These are phyloP conservation scores for Montifringilla adamsi DNA, from an alignment of 2,113 vertebrate species.

Conservation along the genomic window DNA sequence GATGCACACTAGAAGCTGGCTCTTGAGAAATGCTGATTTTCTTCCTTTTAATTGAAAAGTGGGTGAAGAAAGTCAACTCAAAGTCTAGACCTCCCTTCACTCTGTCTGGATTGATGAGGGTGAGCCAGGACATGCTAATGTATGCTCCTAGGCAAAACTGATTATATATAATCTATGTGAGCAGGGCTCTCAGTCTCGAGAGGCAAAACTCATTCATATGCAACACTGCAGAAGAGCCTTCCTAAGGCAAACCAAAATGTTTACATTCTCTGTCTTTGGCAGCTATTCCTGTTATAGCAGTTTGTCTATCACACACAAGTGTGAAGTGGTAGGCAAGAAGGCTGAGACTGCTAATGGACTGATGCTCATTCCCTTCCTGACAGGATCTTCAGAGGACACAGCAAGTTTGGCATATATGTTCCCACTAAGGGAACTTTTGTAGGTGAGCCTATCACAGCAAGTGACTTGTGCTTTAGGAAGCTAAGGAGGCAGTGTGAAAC, in stretches of 20 bases:
- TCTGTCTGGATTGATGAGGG: not conserved
- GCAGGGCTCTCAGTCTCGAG: not conserved
- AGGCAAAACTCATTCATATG: slow-evolving; percentile 40
- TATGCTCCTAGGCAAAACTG: not conserved
- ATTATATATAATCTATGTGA: not conserved
- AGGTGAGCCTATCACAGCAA: not conserved
- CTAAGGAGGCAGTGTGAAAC: not conserved
- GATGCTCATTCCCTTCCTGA: not conserved
- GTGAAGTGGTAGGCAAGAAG: slow-evolving; percentile 14
- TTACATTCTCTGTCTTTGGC: slow-evolving; percentile 21
- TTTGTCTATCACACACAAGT: slow-evolving; percentile 35
- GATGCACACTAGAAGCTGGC: not conserved
- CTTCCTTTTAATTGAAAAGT: not conserved
- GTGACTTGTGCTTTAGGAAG: not conserved
- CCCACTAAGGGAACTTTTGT: not conserved
- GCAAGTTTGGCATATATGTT: not conserved
- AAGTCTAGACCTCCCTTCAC: not conserved
- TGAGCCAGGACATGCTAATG: not conserved
- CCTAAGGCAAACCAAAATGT: slow-evolving; percentile 27
- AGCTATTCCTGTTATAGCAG: slow-evolving; percentile 29
- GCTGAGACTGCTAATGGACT: slow-evolving; percentile 14
- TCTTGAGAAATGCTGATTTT: not conserved
- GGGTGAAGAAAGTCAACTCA: not conserved
- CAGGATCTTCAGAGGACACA: not conserved
- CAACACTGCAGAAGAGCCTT: not conserved